Evolutionary conservation across 2,113 vertebrate species (phyloP), one percentile per base, ranked within the genome.

Genomic region (Pheucticus melanocephalus): DNA sequence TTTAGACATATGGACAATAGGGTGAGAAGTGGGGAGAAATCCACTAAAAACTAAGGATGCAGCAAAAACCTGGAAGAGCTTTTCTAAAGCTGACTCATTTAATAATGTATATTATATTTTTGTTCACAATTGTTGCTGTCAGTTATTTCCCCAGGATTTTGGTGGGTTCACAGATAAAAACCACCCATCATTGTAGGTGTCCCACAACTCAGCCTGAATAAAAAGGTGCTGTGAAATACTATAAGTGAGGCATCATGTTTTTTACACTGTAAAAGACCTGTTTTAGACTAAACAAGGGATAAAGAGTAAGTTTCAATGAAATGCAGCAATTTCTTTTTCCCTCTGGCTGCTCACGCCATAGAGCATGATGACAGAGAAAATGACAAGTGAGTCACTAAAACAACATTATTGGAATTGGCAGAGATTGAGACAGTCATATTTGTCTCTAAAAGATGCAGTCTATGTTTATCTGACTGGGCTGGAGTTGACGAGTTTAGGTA

Each of bases 301-400:
- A 39, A 57, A 64, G 3, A 82, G 19, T 21, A 76, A 88, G 53
- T 31, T 83, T 89, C 54, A 93, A 92, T 70, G 60, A 91, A 95
- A 95, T 17, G 24, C 40, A 76, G 13, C 18, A 24, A 63, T 86
- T 76, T 64, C 28, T 40, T 63, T 93, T 77, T 42, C 93, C 57
- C 70, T 93, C 31, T 86, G 68, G 77, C 84, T 80, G 47, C 70
- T 79, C n/a, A 91, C 1, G 2, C 64, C 37, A 73, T 86, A 80
- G 53, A 84, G 57, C 12, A 53, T 12, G 21, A 92, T 86, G 72
- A 81, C 48, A 54, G 78, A 92, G n/a, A 47, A 90, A 84, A 94
- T 11, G 64, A 87, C 81, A 84, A 45, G 72, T 33, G 66, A 82
- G 51, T 92, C 68, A 76, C 69, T 94, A 66, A 96, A 95, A 77